Evolutionary conservation across 2,888 invertebrate species (phyloP).

Genomic region (Eupithecia tripunctaria): DNA sequence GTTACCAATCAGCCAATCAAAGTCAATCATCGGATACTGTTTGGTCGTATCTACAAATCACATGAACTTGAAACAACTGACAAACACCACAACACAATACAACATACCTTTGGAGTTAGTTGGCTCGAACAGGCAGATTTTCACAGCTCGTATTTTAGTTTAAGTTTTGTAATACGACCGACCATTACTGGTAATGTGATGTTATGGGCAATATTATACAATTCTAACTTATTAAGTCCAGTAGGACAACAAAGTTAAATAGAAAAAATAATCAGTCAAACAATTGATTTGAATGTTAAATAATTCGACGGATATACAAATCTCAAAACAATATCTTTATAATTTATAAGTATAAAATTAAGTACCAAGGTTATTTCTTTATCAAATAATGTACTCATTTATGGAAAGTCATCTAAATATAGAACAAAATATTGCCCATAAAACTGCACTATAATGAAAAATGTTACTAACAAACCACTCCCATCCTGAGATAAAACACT

Average conservation of each 20-base stretch:
- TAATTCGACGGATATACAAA: background rate
- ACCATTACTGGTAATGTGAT: conserved; percentile 27
- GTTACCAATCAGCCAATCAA: conserved; percentile 83
- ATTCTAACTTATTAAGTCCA: background rate
- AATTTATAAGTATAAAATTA: background rate
- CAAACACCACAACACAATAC: conserved; percentile 19
- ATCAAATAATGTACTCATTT: background rate
- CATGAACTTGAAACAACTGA: conserved; percentile 73
- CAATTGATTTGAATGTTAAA: background rate
- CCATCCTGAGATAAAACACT: background rate
- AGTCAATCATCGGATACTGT: conserved; percentile 84
- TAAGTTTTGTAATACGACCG: conserved; percentile 25
- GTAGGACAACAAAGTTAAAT: no score
- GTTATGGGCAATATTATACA: conserved; percentile 21
- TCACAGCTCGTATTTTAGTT: conserved; percentile 31
- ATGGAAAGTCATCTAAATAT: background rate
- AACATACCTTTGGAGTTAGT: conserved; percentile 28
- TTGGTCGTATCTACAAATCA: conserved; percentile 84
- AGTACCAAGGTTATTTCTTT: background rate
- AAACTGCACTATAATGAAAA: conserved; percentile 2
- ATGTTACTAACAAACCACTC: background rate
- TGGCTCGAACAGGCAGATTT: conserved; percentile 31
- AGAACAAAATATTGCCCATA: conserved; percentile 18
- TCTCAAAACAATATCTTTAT: background rate
- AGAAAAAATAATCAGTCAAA: background rate